These are phyloP conservation scores for Artibeus jamaicensis DNA, from an alignment of 2,797 vertebrate genomes.

Conservation along the genomic window DNA sequence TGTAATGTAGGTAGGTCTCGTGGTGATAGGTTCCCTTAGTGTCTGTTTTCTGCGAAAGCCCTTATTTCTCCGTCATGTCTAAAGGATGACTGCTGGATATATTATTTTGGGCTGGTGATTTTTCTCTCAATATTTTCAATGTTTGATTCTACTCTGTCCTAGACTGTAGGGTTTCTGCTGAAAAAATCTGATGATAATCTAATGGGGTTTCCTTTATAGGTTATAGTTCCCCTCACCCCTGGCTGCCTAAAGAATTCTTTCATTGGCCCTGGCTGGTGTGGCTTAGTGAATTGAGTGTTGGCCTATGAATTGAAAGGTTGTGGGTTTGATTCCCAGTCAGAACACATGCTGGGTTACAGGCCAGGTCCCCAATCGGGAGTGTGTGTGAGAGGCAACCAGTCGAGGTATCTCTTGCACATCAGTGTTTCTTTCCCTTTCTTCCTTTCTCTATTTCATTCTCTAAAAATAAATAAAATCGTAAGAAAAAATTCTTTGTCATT, in stretches of 20 bases:
- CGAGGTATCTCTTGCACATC: too few species aligned
- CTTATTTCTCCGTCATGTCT: background rate
- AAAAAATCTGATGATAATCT: background rate
- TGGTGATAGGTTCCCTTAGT: background rate
- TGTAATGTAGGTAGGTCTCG: background rate
- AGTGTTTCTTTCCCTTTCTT: too few species aligned
- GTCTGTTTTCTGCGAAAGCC: background rate
- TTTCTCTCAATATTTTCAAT: background rate
- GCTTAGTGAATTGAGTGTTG: too few species aligned
- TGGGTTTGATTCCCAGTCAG: too few species aligned
- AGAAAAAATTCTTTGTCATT: background rate
- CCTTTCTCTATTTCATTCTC: too few species aligned
- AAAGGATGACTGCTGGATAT: background rate
- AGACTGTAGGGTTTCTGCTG: background rate
- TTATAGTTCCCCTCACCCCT: background rate
- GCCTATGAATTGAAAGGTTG: too few species aligned
- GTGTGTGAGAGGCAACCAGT: too few species aligned
- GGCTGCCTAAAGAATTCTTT: background rate
- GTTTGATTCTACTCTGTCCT: background rate
- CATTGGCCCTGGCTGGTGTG: background rate
- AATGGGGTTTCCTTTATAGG: background rate
- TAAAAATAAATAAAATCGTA: too few species aligned
- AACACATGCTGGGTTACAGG: too few species aligned
- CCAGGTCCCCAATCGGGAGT: too few species aligned
- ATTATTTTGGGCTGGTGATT: background rate